Percentiles rank a stretch among this genome's conserved stretches.
These are phyloP conservation scores for Aplysia californica DNA, from an alignment of 1,140 invertebrate species.

Conservation along the genomic window DNA sequence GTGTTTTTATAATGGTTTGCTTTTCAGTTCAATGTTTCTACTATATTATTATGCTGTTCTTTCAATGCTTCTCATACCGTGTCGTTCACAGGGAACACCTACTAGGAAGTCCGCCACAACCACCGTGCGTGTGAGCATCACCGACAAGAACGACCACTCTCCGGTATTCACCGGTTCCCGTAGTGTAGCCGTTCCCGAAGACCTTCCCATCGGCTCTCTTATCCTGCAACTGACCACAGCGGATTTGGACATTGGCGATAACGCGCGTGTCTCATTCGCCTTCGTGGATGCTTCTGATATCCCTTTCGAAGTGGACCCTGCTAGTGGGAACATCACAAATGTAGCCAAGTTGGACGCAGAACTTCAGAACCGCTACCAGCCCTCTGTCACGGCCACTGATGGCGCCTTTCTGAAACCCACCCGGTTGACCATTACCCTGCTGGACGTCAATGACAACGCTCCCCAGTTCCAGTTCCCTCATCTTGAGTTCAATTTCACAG, in stretches of 20 bases:
- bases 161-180: slow-evolving; percentile 92
- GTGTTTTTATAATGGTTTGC: too few species aligned
- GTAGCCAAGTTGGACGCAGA: slow-evolving; percentile 86
- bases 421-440: slow-evolving; percentile 79
- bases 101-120: slow-evolving; percentile 83
- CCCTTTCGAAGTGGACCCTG: slow-evolving; percentile 88
- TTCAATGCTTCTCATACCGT: too few species aligned
- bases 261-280: slow-evolving; percentile 86
- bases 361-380: slow-evolving; percentile 76
- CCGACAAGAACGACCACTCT: slow-evolving; percentile 96
- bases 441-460: slow-evolving; percentile 77
- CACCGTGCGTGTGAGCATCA: slow-evolving; percentile 84
- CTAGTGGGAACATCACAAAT: slow-evolving; percentile 92
- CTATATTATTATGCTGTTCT: too few species aligned
- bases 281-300: slow-evolving; percentile 79
- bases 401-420: slow-evolving; percentile 77
- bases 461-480: slow-evolving; percentile 45
- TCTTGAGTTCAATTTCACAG: slow-evolving; percentile 71
- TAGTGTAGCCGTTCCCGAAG: slow-evolving; percentile 95
- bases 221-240: slow-evolving; percentile 85
- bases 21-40: too few species aligned
- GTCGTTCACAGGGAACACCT: too few species aligned
- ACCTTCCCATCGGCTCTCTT: slow-evolving; percentile 90
- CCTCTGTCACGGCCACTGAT: slow-evolving; percentile 84
- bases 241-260: slow-evolving; percentile 86